These are phyloP conservation scores for Hiodon tergisus DNA, from an alignment of 2,113 vertebrate genomes.

Conservation along the genomic window DNA sequence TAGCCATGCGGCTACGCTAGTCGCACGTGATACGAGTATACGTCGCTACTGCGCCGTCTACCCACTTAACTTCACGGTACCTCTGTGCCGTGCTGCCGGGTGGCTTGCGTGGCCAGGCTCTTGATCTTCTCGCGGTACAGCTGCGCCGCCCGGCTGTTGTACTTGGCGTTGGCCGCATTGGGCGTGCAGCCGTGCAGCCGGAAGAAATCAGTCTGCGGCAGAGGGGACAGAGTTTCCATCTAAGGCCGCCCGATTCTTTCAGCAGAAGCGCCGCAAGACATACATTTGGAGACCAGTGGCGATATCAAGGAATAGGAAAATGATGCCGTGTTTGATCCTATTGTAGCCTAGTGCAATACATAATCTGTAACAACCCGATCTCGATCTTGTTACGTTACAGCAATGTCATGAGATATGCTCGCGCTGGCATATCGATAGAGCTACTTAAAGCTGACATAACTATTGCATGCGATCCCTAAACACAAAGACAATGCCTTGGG, in stretches of 20 bases:
- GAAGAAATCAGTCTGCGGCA: constrained; percentile 75
- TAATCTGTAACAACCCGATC: too few relatives aligned
- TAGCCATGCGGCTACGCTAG: too few relatives aligned
- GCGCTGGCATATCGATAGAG: too few relatives aligned
- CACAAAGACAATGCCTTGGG: too few relatives aligned
- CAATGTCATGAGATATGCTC: too few relatives aligned
- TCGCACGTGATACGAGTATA: too few relatives aligned
- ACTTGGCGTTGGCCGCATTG: constrained; percentile 81
- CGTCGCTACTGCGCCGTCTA: background rate
- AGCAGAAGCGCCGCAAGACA: background rate
- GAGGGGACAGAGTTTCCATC: background rate
- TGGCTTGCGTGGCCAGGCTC: constrained; percentile 74
- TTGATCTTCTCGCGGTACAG: constrained; percentile 85
- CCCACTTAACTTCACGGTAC: constrained; percentile 53
- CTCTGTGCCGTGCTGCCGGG: constrained; percentile 79
- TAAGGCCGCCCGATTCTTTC: background rate
- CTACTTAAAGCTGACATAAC: too few relatives aligned
- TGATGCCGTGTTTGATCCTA: too few relatives aligned
- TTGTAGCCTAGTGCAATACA: background rate
- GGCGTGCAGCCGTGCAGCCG: constrained; percentile 77
- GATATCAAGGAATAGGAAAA: too few relatives aligned
- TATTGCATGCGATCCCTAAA: too few relatives aligned
- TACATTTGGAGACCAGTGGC: too few relatives aligned
- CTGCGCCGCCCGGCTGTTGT: constrained; percentile 80
- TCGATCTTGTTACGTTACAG: too few relatives aligned